Evolutionary conservation across 2,113 vertebrate species (phyloP).

Genomic region (Tyto alba): DNA sequence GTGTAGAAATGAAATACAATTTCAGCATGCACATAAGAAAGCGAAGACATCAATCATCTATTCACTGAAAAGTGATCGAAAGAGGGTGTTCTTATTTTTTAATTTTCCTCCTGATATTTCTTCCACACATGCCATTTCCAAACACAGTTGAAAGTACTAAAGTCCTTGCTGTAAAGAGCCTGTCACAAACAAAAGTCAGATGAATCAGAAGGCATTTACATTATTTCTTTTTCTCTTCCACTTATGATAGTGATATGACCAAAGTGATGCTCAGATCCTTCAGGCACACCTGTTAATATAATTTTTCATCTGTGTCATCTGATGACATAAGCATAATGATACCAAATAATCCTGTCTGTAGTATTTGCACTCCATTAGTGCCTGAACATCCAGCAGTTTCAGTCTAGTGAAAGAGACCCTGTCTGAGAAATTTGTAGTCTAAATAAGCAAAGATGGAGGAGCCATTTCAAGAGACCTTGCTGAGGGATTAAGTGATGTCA

Average conservation of each 20-base stretch:
- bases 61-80: neutral
- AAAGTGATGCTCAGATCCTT: neutral
- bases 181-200: neutral
- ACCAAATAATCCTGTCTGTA: neutral
- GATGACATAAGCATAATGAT: neutral
- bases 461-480: neutral
- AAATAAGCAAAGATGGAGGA: constrained; percentile 24
- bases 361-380: neutral
- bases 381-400: neutral
- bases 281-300: neutral
- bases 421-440: neutral
- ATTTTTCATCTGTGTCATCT: neutral
- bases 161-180: neutral
- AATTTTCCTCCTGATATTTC: neutral
- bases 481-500: constrained; percentile 22
- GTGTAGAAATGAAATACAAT: neutral
- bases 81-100: neutral
- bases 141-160: neutral
- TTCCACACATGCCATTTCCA: neutral
- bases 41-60: neutral
- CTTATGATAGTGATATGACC: neutral
- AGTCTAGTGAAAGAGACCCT: neutral
- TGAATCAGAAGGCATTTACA: neutral
- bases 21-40: neutral
- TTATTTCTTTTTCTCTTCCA: neutral